Evolutionary conservation across 2,888 invertebrate species (phyloP).

Genomic region (Phytoseiulus persimilis): DNA sequence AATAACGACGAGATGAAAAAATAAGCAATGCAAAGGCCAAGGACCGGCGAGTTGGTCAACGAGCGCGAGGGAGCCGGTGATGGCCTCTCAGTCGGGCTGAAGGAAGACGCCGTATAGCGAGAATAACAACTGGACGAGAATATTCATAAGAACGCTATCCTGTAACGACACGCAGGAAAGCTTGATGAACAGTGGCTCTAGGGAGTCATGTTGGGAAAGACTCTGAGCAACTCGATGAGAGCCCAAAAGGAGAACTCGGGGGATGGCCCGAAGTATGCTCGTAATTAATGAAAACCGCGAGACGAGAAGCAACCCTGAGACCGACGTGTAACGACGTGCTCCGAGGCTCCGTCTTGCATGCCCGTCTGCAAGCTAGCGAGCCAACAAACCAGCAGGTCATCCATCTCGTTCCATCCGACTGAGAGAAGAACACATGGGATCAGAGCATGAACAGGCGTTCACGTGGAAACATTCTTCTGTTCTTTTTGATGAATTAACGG

Average conservation of each 20-base stretch:
- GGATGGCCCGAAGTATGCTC: not conserved
- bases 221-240: not conserved
- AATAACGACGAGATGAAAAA: not conserved
- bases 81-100: not conserved
- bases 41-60: not conserved
- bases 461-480: not conserved
- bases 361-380: not conserved
- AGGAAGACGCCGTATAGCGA: not conserved
- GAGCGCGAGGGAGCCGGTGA: not conserved
- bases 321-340: not conserved
- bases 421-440: not conserved
- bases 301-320: not conserved
- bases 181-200: not conserved
- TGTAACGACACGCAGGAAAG: not conserved
- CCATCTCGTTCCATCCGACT: not conserved
- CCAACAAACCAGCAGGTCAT: not conserved
- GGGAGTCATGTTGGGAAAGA: not conserved
- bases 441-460: not conserved
- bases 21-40: not conserved
- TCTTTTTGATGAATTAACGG: not conserved
- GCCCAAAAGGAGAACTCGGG: not conserved
- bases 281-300: not conserved
- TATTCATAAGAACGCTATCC: constrained; percentile 5
- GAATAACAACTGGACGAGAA: not conserved
- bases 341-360: not conserved